These are phyloP conservation scores for Melipona beecheii DNA, from an alignment of 2,888 invertebrate species.

Conservation along the genomic window DNA sequence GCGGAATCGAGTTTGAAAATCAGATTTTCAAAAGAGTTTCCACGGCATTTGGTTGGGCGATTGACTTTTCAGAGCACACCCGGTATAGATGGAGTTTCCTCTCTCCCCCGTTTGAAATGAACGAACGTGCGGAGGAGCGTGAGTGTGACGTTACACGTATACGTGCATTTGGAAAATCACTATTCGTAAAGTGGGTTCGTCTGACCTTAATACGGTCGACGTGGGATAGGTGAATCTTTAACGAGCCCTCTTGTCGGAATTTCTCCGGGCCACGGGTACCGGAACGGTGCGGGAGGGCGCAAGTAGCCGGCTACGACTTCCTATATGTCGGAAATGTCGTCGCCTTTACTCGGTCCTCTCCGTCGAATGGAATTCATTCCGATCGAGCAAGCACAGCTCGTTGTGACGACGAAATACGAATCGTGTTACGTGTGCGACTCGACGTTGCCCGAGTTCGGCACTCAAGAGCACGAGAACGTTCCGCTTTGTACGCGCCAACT, in stretches of 20 bases:
- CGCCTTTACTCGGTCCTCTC: constrained; percentile 52
- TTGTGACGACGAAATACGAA: constrained; percentile 61
- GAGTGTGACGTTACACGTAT: constrained; percentile 32
- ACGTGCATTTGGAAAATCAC: constrained; percentile 63
- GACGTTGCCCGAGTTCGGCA: constrained; percentile 51
- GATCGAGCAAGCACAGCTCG: constrained; percentile 61
- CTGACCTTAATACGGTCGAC: constrained; percentile 68
- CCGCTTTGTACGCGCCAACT: constrained; percentile 51
- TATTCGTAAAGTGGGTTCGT: constrained; percentile 70
- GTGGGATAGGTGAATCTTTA: constrained; percentile 70
- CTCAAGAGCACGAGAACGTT: constrained; percentile 28
- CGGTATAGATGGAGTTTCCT: not conserved
- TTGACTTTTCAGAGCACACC: constrained; percentile 13
- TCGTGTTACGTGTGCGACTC: constrained; percentile 60
- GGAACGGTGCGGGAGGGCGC: constrained; percentile 43
- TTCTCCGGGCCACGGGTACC: constrained; percentile 52
- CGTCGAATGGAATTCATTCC: constrained; percentile 66
- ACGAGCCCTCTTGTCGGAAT: constrained; percentile 71
- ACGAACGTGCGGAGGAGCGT: not conserved
- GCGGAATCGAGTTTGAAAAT: no score
- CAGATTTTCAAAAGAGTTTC: not conserved
- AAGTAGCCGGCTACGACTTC: constrained; percentile 62
- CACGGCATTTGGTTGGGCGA: not conserved
- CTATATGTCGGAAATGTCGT: constrained; percentile 65
- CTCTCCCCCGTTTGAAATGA: constrained; percentile 25